These are phyloP conservation scores for Tiliacea citrago DNA, from an alignment of 2,888 invertebrate species.

Conservation along the genomic window DNA sequence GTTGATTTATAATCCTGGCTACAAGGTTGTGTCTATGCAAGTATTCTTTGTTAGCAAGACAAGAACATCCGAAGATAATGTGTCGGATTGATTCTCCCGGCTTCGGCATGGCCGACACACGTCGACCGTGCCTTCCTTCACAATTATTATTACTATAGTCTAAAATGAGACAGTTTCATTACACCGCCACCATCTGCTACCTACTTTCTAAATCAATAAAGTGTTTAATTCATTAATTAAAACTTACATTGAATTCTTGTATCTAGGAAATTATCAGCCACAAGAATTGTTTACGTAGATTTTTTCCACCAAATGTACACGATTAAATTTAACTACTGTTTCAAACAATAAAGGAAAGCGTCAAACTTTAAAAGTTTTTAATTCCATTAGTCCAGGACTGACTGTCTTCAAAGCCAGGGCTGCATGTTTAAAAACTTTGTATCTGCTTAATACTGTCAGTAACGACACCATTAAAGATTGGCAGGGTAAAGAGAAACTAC, in stretches of 20 bases:
- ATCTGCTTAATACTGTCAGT: slow-evolving; percentile 39
- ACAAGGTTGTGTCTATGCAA: no score
- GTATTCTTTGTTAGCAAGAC: no score
- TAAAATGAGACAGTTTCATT: not conserved
- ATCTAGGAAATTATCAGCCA: not conserved
- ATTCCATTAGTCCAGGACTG: slow-evolving; percentile 55
- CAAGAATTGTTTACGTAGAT: slow-evolving; percentile 13
- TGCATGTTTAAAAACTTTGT: slow-evolving; percentile 57
- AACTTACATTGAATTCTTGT: slow-evolving; percentile 12
- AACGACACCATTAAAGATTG: slow-evolving; percentile 48
- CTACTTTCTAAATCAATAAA: slow-evolving; percentile 4
- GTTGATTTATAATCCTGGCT: no score
- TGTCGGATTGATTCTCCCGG: no score
- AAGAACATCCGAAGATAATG: no score
- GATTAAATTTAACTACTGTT: slow-evolving; percentile 48
- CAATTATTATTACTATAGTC: no score
- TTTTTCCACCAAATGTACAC: slow-evolving; percentile 31
- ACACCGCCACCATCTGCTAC: not conserved
- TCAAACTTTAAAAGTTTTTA: slow-evolving; percentile 56
- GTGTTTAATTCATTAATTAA: slow-evolving; percentile 3
- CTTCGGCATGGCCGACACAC: no score
- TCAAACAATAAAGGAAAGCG: slow-evolving; percentile 50
- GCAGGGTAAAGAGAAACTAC: slow-evolving; percentile 17
- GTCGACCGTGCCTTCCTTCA: no score
- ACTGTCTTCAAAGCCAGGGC: slow-evolving; percentile 42